Evolutionary conservation across 2,113 vertebrate genomes (phyloP).

Genomic region (Leptosomus discolor): DNA sequence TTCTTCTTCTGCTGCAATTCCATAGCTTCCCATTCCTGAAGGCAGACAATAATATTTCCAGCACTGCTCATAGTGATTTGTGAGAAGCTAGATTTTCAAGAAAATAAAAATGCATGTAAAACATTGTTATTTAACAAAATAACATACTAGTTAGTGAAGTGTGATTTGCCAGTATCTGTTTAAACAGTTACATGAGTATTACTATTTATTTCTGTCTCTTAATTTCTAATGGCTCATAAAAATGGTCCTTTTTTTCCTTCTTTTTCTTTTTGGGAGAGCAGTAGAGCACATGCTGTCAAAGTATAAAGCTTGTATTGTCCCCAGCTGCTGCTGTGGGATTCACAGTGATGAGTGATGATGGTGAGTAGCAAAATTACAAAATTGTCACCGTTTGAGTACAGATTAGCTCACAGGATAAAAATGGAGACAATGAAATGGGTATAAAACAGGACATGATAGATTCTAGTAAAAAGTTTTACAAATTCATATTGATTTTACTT

Average conservation of each 20-base stretch:
- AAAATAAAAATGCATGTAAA: not conserved
- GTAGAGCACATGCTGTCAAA: not conserved
- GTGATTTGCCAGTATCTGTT: not conserved
- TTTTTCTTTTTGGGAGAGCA: not conserved
- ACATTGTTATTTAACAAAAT: not conserved
- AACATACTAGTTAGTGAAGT: not conserved
- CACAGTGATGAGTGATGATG: not conserved
- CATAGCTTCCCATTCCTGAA: slow-evolving; percentile 91
- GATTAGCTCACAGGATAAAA: not conserved
- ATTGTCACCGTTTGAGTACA: not conserved
- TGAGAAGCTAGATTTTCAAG: slow-evolving; percentile 83
- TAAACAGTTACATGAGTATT: not conserved
- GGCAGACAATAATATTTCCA: slow-evolving; percentile 99
- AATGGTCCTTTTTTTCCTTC: not conserved
- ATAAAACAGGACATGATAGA: not conserved
- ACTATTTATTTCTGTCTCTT: not conserved
- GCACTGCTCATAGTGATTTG: slow-evolving; percentile 95
- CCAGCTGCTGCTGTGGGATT: not conserved
- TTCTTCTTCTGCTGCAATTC: slow-evolving; percentile 92
- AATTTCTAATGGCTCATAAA: not conserved
- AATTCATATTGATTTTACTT: not conserved
- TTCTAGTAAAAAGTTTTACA: not conserved
- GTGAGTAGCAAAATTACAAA: not conserved
- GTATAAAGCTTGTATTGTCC: not conserved
- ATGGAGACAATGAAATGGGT: not conserved